Conservation (phyloP, 2,888 invertebrate species). For the Erebia ligea region DNA sequence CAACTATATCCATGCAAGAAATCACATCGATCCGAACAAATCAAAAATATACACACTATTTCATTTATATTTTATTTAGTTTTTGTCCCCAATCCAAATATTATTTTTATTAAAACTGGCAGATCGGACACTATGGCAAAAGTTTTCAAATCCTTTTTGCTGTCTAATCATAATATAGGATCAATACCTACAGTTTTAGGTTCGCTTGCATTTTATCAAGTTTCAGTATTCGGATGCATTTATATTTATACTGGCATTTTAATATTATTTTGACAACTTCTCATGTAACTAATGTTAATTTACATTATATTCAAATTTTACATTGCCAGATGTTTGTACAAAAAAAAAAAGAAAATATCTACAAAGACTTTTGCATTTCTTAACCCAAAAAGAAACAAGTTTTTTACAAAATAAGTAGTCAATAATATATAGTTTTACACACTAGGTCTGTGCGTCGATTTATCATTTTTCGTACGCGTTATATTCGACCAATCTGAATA, state of each 20-base stretch:
- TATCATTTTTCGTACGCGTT: neutral
- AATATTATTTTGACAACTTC: constrained; percentile 17
- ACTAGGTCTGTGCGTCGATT: neutral
- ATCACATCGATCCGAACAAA: no score
- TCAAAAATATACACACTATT: no score
- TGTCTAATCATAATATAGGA: no score
- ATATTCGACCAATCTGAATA: neutral
- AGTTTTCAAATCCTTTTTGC: no score
- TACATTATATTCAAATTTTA: no score
- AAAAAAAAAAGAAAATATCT: neutral
- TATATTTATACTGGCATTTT: constrained; percentile 41
- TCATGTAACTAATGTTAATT: neutral
- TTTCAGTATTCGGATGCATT: constrained; percentile 10
- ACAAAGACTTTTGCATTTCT: neutral
- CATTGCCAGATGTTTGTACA: constrained; percentile 1
- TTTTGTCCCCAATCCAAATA: no score
- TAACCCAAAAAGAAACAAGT: neutral
- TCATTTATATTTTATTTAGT: no score
- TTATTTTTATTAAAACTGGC: no score
- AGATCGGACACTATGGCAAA: no score
- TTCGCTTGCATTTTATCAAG: neutral
- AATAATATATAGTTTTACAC: no score
- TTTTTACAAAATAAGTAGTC: neutral
- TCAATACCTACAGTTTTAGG: neutral
- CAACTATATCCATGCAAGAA: no score